Evolutionary conservation across 2,113 vertebrate species (phyloP).

Genomic region (Myotis lucifugus): DNA sequence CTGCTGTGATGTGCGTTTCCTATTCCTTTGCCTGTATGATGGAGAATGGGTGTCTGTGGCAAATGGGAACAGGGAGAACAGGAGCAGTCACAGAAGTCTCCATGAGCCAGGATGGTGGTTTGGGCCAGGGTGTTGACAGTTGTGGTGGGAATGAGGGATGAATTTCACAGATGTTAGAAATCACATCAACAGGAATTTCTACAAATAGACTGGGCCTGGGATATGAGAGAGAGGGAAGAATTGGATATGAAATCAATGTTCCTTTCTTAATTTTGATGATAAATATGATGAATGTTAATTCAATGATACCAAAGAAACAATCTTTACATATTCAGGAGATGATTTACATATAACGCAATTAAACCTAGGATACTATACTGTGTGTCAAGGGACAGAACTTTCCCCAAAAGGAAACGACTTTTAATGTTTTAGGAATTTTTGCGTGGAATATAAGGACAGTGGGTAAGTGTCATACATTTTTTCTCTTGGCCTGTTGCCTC

Average conservation of each 20-base stretch:
- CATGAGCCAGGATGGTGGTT: not conserved
- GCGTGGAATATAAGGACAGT: not conserved
- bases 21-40: not conserved
- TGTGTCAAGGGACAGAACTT: not conserved
- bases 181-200: not conserved
- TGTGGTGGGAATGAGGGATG: not conserved
- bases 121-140: not conserved
- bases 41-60: not conserved
- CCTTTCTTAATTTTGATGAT: not conserved
- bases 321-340: not conserved
- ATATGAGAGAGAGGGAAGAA: not conserved
- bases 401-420: not conserved
- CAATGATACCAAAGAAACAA: not conserved
- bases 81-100: not conserved
- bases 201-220: not conserved
- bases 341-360: not conserved
- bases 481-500: not conserved
- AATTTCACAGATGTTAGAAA: not conserved
- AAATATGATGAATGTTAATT: constrained; percentile 6
- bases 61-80: not conserved
- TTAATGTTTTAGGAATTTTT: not conserved
- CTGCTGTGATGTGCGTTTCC: not conserved
- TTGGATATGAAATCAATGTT: not conserved
- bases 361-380: not conserved
- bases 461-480: not conserved